A percentile compares a stretch with the other conserved stretches of the same genome.
phyloP scores from a whole-genome alignment of 2,797 vertebrate species.

The Novumbra hubbsi region DNA sequence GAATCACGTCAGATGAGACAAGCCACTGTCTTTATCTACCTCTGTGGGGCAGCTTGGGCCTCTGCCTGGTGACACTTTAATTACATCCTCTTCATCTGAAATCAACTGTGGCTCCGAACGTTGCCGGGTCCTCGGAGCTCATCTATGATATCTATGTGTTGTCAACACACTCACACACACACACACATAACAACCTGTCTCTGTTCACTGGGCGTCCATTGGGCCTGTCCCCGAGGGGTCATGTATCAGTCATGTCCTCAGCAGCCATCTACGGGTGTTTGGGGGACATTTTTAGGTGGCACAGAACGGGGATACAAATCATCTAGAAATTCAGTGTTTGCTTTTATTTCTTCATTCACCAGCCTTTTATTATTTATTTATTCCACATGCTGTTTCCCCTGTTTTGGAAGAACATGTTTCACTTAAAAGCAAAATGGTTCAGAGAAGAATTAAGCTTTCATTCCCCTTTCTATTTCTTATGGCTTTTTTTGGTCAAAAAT shows the following conservation, averaged over 20 bases:
- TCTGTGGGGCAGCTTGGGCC: neutral
- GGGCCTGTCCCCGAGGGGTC: neutral
- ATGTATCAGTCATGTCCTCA: conserved; percentile 19
- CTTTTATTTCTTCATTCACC: neutral
- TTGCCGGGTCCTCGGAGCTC: conserved; percentile 1
- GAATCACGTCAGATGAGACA: conserved; percentile 23
- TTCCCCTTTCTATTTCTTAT: neutral
- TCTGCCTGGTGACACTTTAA: neutral
- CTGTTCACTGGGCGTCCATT: neutral
- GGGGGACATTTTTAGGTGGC: neutral
- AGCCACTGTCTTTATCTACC: conserved; percentile 14
- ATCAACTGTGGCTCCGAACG: neutral
- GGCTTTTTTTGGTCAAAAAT: neutral
- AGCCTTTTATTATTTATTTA: neutral
- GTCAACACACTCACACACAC: neutral
- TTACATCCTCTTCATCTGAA: neutral
- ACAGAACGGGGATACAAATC: too few species aligned
- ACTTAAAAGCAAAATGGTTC: neutral
- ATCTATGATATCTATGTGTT: neutral
- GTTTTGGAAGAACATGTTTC: neutral
- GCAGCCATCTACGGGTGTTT: neutral
- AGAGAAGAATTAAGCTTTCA: neutral
- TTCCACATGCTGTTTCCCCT: neutral
- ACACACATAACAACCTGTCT: neutral
- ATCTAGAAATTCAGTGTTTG: too few species aligned